These are phyloP conservation scores for Nephrotoma flavescens DNA, from an alignment of 2,888 invertebrate genomes.

Conservation along the genomic window DNA sequence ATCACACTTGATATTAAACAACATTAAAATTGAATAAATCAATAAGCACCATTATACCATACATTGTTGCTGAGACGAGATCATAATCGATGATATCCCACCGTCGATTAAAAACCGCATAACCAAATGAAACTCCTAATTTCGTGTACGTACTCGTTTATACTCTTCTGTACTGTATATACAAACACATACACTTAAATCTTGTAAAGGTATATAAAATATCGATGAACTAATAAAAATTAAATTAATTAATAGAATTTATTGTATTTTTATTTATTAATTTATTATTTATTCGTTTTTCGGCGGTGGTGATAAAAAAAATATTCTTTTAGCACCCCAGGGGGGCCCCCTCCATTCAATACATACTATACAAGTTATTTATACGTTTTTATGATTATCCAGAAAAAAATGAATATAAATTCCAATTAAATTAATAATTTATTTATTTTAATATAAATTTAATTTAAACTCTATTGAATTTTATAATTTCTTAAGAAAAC, in stretches of 20 bases:
- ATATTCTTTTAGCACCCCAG: not conserved
- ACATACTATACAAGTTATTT: not conserved
- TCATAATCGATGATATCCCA: not conserved
- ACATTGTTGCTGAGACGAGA: not conserved
- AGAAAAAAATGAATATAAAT: not conserved
- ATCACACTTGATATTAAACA: not conserved
- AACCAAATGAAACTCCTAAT: not conserved
- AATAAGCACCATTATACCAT: not conserved
- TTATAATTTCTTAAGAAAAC: not conserved
- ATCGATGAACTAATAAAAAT: not conserved
- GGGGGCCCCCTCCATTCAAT: not conserved
- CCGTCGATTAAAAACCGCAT: not conserved
- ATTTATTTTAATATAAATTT: not conserved
- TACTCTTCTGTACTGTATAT: not conserved
- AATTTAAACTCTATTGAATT: not conserved
- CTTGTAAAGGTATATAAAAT: not conserved
- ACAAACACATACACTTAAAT: not conserved
- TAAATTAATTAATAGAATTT: not conserved
- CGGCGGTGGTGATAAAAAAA: not conserved
- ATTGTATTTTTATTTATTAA: not conserved
- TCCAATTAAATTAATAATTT: not conserved
- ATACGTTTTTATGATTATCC: not conserved
- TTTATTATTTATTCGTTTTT: not conserved
- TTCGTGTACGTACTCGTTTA: not conserved
- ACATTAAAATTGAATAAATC: not conserved